Evolutionary conservation across 2,797 vertebrate genomes (phyloP), one percentile per base, ranked within the genome.

Genomic region (Lerista edwardsae): DNA sequence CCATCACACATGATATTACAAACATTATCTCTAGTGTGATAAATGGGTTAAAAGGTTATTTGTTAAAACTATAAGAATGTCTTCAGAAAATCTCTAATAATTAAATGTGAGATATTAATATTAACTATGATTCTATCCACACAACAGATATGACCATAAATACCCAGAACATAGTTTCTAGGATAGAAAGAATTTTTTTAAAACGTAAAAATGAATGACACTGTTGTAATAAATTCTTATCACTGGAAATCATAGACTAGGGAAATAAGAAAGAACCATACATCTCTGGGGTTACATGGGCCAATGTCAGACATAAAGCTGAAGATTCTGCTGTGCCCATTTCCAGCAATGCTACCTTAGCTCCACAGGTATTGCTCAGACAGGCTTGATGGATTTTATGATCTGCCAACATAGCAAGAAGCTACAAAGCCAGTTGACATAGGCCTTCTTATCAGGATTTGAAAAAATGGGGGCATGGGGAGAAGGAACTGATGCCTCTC

Each of bases 391-490:
- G 89, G 90, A 92, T 90, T 88, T 73, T 74, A 89, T 19, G 74
- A 73, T 64, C 57, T 47, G 31, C 27, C 47, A 69, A 76, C 31
- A 10, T 21, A 31, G 68, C 3, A 64, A 17, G 64, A 76, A 19
- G 76, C 31, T 71, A 11, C 59, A 51, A 73, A 34, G 23, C 25
- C 76, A 78, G 76, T 64, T 78, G 67, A 64, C n/a, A 62, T 61
- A 71, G 67, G 17, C 44, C 68, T 71, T 87, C 84, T 83, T 87
- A 88, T 77, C 80, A 91, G 74, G 94, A 93, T 90, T 92, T 90
- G 95, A 91, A 92, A 92, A 94, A 94, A 88, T 71, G 86, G 76
- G 93, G 90, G 88, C 89, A 92, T 90, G 89, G 88, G 90, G 80
- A 94, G 94, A 93, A 95, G 89, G 19, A 93, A 91, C 87, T 82